These are phyloP conservation scores for Willisornis vidua DNA, from an alignment of 2,113 vertebrate species.

Conservation along the genomic window DNA sequence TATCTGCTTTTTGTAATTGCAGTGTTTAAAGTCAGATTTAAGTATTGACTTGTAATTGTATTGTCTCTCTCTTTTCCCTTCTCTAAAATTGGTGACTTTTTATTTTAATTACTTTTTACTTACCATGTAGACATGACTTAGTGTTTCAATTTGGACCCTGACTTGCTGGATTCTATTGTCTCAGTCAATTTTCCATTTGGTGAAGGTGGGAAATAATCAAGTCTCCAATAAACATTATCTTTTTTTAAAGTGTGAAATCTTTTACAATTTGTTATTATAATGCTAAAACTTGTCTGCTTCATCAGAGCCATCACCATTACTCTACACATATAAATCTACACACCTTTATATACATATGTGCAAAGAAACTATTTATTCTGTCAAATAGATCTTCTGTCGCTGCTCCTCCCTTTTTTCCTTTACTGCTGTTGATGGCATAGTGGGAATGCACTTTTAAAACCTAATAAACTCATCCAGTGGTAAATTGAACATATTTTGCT, in stretches of 20 bases:
- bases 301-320: background rate
- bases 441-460: slow-evolving; percentile 53
- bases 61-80: background rate
- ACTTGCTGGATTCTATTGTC: slow-evolving; percentile 8
- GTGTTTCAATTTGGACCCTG: slow-evolving; percentile 30
- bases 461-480: slow-evolving; percentile 48
- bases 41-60: slow-evolving; percentile 27
- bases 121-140: background rate
- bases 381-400: slow-evolving; percentile 70
- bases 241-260: slow-evolving; percentile 32
- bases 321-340: slow-evolving; percentile 4
- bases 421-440: background rate
- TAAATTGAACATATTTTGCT: slow-evolving; percentile 57
- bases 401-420: background rate
- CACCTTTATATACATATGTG: background rate
- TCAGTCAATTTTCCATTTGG: slow-evolving; percentile 54
- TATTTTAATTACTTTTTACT: slow-evolving; percentile 34
- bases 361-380: slow-evolving; percentile 49
- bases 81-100: background rate
- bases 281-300: slow-evolving; percentile 32
- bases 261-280: slow-evolving; percentile 52
- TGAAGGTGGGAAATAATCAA: slow-evolving; percentile 55
- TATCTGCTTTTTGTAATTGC: slow-evolving; percentile 30
- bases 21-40: slow-evolving; percentile 40
- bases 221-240: slow-evolving; percentile 26